These are phyloP conservation scores for Calameuta filiformis DNA, from an alignment of 2,888 invertebrate species.

Conservation along the genomic window DNA sequence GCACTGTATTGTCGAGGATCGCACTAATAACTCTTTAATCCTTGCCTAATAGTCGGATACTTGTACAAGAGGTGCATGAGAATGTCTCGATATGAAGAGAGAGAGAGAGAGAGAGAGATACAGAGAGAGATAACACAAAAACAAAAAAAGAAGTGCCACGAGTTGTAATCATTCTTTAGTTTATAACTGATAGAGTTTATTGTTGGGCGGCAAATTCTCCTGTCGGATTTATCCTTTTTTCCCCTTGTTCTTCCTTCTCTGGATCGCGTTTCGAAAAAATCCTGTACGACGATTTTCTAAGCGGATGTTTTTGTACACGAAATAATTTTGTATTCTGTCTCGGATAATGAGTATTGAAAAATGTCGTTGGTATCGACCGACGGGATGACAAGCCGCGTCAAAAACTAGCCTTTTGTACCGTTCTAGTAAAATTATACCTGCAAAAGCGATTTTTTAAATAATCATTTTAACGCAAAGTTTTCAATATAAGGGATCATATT, in stretches of 20 bases:
- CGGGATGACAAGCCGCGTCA: neutral
- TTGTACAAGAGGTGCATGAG: neutral
- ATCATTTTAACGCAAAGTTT: conserved; percentile 24
- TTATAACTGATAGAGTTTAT: neutral
- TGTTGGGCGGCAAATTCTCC: neutral
- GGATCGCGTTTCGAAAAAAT: neutral
- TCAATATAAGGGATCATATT: neutral
- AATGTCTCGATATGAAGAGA: neutral
- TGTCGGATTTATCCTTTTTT: neutral
- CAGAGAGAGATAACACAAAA: neutral
- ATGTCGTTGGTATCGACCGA: neutral
- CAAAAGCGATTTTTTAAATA: conserved; percentile 24
- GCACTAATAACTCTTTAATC: neutral
- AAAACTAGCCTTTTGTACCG: conserved; percentile 34
- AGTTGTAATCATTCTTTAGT: conserved; percentile 6
- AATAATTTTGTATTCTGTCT: neutral
- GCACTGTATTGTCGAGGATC: neutral
- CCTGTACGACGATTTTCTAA: neutral
- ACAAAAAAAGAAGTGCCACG: neutral
- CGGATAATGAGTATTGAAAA: neutral
- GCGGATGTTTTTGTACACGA: neutral
- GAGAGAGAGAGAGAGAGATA: neutral
- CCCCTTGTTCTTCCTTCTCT: neutral
- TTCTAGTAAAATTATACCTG: conserved; percentile 36
- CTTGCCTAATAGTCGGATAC: neutral